Evolutionary conservation across 1,140 invertebrate species (phyloP), one percentile per base, ranked within the genome.

Genomic region (Megathymus violae): DNA sequence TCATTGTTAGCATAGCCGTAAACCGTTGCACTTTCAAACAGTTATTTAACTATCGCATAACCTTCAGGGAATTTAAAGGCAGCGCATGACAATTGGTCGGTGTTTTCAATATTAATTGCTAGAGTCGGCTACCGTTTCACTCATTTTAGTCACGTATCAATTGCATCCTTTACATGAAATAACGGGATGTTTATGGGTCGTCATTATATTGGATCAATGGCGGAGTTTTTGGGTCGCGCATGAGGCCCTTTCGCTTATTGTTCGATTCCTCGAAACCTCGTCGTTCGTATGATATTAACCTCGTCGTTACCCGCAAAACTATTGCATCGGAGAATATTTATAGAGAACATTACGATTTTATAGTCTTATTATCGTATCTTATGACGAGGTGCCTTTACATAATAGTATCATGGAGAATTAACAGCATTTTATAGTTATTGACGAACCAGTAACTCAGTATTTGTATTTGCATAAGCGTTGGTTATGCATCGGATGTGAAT

Each of bases 101-200:
- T 60, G 67, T 58, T 62, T 62, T 56, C 59, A 62, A 69, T 69
- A 69, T 60, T 69, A 69, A 69, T 69, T 47, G 54, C 41, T 58
- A 58, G 41, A 69, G 44, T 9, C 44, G 34, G 31, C 47, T 59
- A 27, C 64, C 36, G 54, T 34, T 31, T 25, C 54, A 43, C n/a
- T 36, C 47, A 65, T 62, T 65, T 56, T 58, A 44, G 48, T 69
- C 67, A 69, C 62, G 67, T 69, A 69, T 64, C 25, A 65, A 65
- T 69, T 44, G 59, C 67, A 69, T 69, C 54, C 54, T 58, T 58
- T 58, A 58, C 54, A 58, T 43, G 54, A 58, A 46, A 58, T 69
- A 69, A 69, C 66, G 66, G 66, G 50, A 56, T 47, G 62, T 68
- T 58, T 58, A 58, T 58, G 41, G 54, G 62, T 64, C 62, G 27